Percentiles rank a stretch among this genome's conserved stretches.
phyloP scores from a whole-genome alignment of 2,797 vertebrate genomes.

The Pyrocephalus nanus region DNA sequence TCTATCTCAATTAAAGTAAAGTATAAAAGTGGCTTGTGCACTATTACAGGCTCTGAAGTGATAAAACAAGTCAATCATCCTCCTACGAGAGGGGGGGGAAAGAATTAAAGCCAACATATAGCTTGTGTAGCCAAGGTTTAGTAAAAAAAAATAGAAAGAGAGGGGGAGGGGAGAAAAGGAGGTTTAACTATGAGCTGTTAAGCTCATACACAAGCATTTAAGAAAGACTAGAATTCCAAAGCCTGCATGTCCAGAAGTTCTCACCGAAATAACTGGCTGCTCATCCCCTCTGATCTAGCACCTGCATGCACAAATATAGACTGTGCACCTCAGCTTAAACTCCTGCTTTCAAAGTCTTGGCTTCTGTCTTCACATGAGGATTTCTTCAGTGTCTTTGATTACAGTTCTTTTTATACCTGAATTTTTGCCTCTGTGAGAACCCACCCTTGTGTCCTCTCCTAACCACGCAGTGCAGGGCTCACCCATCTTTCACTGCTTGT shows the following conservation, averaged over 20 bases:
- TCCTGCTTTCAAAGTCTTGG: not conserved
- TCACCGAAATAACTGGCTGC: not conserved
- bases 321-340: not conserved
- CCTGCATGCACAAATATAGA: not conserved
- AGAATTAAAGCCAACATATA: not conserved
- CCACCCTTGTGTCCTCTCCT: not conserved
- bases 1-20: not conserved
- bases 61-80: not conserved
- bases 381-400: not conserved
- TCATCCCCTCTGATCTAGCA: not conserved
- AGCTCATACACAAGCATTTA: not conserved
- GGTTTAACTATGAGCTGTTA: not conserved
- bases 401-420: not conserved
- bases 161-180: not conserved
- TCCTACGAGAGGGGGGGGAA: not conserved
- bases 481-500: not conserved
- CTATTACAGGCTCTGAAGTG: not conserved
- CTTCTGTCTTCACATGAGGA: not conserved
- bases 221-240: not conserved
- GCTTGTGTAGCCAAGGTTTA: not conserved
- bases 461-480: not conserved
- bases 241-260: not conserved
- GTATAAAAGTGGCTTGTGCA: not conserved
- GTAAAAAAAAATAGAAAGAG: not conserved
- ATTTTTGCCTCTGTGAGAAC: not conserved